Conservation (phyloP, 2,113 vertebrate genomes). For the Falco punctatus region DNA sequence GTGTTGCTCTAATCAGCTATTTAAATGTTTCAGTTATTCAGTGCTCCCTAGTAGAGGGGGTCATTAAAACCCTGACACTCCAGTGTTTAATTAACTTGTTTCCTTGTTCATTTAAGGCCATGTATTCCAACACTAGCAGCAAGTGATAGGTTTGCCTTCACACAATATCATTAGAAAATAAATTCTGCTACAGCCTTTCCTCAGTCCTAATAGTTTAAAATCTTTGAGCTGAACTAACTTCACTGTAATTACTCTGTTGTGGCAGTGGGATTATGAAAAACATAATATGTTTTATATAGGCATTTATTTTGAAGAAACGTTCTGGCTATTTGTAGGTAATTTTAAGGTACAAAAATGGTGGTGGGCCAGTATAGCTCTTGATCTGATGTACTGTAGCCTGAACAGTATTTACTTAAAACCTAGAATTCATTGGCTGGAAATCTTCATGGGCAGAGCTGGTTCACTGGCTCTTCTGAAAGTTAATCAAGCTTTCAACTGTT, state of each 20-base stretch:
- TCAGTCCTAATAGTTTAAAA: neutral
- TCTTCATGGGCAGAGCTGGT: neutral
- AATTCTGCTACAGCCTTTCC: neutral
- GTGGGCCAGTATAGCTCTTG: neutral
- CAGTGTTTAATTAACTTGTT: conserved; percentile 24
- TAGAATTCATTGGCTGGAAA: neutral
- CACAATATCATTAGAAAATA: conserved; percentile 23
- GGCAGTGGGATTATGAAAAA: neutral
- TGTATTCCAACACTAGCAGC: neutral
- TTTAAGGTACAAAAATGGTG: neutral
- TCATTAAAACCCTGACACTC: conserved; percentile 37
- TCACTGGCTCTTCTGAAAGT: neutral
- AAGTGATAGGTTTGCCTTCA: conserved; percentile 25
- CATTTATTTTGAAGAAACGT: neutral
- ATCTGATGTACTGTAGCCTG: neutral
- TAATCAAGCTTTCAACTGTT: conserved; percentile 9
- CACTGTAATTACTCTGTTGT: neutral
- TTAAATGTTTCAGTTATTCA: conserved; percentile 20
- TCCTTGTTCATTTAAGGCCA: neutral
- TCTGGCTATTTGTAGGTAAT: neutral
- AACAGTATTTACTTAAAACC: neutral
- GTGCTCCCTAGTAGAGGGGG: neutral
- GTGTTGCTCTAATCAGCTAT: neutral
- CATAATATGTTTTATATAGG: neutral
- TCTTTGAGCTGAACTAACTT: conserved; percentile 26